phyloP scores from a whole-genome alignment of 2,888 invertebrate genomes.

The Myopa testacea region DNA sequence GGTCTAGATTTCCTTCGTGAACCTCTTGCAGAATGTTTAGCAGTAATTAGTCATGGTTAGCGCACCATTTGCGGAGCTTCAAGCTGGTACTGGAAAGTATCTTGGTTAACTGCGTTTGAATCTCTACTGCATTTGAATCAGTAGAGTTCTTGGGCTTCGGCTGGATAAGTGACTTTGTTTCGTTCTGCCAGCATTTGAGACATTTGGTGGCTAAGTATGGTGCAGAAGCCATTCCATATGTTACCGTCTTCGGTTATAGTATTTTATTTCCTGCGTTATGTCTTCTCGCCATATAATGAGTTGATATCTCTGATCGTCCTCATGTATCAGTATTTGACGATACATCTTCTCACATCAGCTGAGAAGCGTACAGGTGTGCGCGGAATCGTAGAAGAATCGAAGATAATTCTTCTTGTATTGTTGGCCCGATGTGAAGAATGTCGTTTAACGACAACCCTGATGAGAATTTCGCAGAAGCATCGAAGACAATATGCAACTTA shows the following conservation, averaged over 20 bases:
- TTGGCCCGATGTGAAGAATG: too few relatives aligned
- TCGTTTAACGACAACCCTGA: too few relatives aligned
- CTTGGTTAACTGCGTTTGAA: too few relatives aligned
- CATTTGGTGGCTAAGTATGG: conserved; percentile 1
- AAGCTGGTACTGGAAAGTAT: too few relatives aligned
- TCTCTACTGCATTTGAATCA: too few relatives aligned
- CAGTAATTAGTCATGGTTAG: too few relatives aligned
- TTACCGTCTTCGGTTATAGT: background rate
- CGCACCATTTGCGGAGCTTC: too few relatives aligned
- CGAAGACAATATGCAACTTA: too few relatives aligned
- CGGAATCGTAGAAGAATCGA: background rate
- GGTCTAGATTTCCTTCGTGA: too few relatives aligned
- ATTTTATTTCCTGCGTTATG: background rate
- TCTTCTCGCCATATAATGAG: background rate
- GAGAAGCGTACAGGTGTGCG: background rate
- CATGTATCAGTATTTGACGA: background rate
- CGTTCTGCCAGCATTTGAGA: background rate
- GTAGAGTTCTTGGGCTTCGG: background rate
- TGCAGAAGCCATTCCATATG: background rate
- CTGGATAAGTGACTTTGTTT: background rate
- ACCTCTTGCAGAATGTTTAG: too few relatives aligned
- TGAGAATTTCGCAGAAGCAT: too few relatives aligned
- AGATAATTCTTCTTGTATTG: too few relatives aligned
- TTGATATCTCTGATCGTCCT: background rate
- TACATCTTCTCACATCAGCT: background rate